Evolutionary conservation across 2,113 vertebrate genomes (phyloP).

Genomic region (Oceanites oceanicus): DNA sequence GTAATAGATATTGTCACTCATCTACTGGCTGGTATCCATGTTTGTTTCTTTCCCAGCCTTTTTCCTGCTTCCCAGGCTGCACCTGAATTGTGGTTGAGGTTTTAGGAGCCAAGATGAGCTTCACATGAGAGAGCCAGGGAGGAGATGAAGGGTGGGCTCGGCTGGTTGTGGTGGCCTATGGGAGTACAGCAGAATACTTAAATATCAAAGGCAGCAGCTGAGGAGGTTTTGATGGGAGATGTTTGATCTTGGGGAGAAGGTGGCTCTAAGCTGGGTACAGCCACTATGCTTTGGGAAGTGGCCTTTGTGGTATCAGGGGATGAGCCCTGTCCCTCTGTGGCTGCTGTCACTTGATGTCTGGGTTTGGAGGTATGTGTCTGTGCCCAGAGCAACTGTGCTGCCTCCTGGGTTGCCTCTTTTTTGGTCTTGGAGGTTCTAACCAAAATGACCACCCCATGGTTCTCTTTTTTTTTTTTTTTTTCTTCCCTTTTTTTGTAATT

Average conservation of each 20-base stretch:
- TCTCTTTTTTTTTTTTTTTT: too few relatives aligned
- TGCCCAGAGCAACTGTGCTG: background rate
- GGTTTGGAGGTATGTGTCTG: background rate
- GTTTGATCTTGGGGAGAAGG: fast-evolving
- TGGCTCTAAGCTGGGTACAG: fast-evolving
- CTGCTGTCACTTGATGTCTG: background rate
- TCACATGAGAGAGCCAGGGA: background rate
- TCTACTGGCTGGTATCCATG: background rate
- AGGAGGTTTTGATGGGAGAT: background rate
- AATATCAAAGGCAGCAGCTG: background rate
- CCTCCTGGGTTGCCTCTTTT: background rate
- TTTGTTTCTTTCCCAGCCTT: background rate
- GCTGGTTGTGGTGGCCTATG: background rate
- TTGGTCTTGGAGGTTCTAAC: background rate
- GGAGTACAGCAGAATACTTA: background rate
- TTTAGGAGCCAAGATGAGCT: background rate
- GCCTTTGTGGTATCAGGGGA: background rate
- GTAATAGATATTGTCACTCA: background rate
- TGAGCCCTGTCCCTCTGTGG: background rate
- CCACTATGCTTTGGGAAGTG: background rate
- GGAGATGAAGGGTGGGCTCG: background rate
- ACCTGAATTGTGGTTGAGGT: background rate
- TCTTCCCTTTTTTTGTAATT: background rate
- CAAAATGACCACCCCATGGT: background rate
- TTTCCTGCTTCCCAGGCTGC: background rate